Evolutionary conservation across 2,113 vertebrate genomes (phyloP), one percentile per base, ranked within the genome.

Genomic region (Colossoma macropomum): DNA sequence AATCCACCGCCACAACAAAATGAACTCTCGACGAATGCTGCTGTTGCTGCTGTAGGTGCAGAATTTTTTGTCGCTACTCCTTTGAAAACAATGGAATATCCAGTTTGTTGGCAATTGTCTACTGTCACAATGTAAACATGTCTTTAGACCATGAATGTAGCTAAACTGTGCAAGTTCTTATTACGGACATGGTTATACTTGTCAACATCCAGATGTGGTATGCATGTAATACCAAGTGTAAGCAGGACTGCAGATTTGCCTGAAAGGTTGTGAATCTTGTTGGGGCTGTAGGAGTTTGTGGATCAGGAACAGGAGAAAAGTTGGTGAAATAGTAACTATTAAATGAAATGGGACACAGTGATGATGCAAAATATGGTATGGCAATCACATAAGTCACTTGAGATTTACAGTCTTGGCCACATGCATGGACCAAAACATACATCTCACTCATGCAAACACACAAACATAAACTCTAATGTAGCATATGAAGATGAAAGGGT

Each of bases 401-500:
- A 62, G 28, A 25, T 11, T 50, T 8, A 23, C 12, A 50, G 7
- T 23, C 34, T 48, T 27, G 15, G 17, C 25, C 23, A 75, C 59
- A 59, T n/a, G 15, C 69, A 82, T 9, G 32, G 27, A 63, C 63
- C n/a, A n/a, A 79, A 38, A 76, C 34, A 72, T 21, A 80, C 21
- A 79, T 9, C 62, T 30, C 63, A 80, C 71, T 50, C 32, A 75
- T 34, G 27, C 52, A 59, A 17, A 63, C 45, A 82, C 25, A 48
- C 28, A 16, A 48, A 71, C 3, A 19, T 16, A 15, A 1, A 28
- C 52, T 73, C 30, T 34, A 6, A 75, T 21, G 34, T 10, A 76
- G 23, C n/a, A 59, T 23, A 38, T 72, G 28, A 71, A 62, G 59
- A 83, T 89, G 89, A 90, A 89, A 91, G 90, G 88, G 77, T 81